A percentile compares a stretch with the other conserved stretches of the same genome.
Conservation (phyloP, 1,140 invertebrate genomes). For the Drosophila ohnishii region DNA sequence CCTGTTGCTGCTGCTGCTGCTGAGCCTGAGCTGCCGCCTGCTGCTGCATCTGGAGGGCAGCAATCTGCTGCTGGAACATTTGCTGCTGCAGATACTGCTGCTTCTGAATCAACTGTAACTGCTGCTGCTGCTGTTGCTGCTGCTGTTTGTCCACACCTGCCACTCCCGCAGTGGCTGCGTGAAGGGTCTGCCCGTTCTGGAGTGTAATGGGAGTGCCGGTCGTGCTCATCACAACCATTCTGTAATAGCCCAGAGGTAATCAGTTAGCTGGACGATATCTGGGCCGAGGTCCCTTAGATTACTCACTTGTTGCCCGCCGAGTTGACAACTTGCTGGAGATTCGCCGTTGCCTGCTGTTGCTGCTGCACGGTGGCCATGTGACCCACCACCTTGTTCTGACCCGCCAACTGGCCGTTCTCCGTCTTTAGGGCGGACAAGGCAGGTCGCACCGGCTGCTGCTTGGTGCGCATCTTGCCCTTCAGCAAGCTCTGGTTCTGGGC, state of each 20-base stretch:
- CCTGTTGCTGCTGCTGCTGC: constrained; percentile 55
- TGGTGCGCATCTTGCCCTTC: constrained; percentile 79
- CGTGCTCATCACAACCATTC: constrained; percentile 82
- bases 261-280: neutral
- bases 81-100: constrained; percentile 74
- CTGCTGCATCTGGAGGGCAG: constrained; percentile 67
- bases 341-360: constrained; percentile 76
- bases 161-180: constrained; percentile 45
- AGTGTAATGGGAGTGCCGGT: constrained; percentile 77
- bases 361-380: constrained; percentile 47
- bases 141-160: constrained; percentile 66
- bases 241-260: constrained; percentile 19
- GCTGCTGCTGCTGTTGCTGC: constrained; percentile 49
- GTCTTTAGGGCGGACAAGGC: constrained; percentile 86
- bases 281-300: neutral
- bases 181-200: constrained; percentile 77
- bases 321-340: constrained; percentile 82
- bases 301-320: constrained; percentile 78
- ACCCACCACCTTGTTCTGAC: constrained; percentile 83
- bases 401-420: constrained; percentile 85
- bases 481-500: constrained; percentile 83
- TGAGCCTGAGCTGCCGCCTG: constrained; percentile 66
- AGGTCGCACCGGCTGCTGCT: constrained; percentile 85
- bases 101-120: constrained; percentile 65
- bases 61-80: constrained; percentile 76